Percentiles rank a stretch among this genome's conserved stretches.
Evolutionary conservation across 2,888 invertebrate genomes (phyloP).

Genomic region (Plagodis pulveraria): DNA sequence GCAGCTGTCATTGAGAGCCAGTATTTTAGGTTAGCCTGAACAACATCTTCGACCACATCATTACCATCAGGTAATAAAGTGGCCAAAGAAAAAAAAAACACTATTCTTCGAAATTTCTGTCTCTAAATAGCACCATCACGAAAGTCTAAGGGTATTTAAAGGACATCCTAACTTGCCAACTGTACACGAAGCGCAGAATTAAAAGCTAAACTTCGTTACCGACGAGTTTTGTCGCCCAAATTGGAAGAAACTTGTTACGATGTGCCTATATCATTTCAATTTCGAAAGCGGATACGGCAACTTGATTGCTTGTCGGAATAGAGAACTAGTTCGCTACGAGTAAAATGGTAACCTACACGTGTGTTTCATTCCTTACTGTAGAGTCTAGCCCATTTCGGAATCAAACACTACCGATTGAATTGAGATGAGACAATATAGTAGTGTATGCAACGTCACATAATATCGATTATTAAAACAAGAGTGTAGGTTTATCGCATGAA

Average conservation of each 20-base stretch:
- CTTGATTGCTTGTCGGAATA: constrained; percentile 74
- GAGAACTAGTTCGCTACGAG: constrained; percentile 21
- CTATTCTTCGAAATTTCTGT: no score
- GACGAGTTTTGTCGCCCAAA: constrained; percentile 75
- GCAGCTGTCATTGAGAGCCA: no score
- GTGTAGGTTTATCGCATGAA: no score
- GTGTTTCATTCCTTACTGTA: constrained; percentile 8
- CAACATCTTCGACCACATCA: no score
- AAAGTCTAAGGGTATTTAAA: background rate
- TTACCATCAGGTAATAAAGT: no score
- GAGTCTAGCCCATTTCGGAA: constrained; percentile 1
- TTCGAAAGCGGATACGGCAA: constrained; percentile 75
- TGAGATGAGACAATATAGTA: background rate
- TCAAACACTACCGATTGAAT: constrained; percentile 27
- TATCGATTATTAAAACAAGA: no score
- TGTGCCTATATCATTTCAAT: constrained; percentile 79
- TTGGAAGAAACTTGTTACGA: constrained; percentile 82
- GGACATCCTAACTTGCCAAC: constrained; percentile 22
- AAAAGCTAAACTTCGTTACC: constrained; percentile 81
- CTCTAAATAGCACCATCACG: no score
- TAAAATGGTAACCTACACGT: constrained; percentile 13
- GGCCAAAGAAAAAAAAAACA: no score
- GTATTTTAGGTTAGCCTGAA: no score
- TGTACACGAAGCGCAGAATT: constrained; percentile 64
- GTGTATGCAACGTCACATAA: no score